Percentiles rank a stretch among this genome's conserved stretches.
Conservation (phyloP, 2,113 vertebrate species). For the Apus apus region DNA sequence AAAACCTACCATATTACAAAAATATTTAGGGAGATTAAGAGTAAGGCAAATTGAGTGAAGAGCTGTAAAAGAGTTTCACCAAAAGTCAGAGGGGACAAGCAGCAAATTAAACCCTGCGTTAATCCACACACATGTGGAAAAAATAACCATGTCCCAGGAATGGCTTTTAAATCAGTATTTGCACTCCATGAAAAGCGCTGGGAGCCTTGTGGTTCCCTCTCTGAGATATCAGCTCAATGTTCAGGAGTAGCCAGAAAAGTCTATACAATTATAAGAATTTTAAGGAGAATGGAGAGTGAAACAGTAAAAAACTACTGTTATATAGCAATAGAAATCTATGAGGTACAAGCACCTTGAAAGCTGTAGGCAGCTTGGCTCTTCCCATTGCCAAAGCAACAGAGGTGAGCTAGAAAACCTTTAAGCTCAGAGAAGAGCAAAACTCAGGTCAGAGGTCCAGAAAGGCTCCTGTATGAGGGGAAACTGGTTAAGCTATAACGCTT, state of each 20-base stretch:
- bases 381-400: not conserved
- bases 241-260: not conserved
- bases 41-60: not conserved
- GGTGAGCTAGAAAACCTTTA: not conserved
- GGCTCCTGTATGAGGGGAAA: not conserved
- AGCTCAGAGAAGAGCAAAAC: not conserved
- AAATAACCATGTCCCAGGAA: not conserved
- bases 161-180: not conserved
- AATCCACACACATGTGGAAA: not conserved
- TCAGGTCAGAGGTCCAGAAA: not conserved
- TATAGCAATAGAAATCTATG: not conserved
- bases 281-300: not conserved
- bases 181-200: not conserved
- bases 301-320: not conserved
- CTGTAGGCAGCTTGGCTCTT: not conserved
- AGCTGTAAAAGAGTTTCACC: not conserved
- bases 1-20: not conserved
- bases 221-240: not conserved
- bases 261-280: not conserved
- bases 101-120: not conserved
- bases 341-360: not conserved
- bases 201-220: not conserved
- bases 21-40: not conserved
- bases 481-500: not conserved
- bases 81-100: not conserved